Conservation (phyloP, 2,888 invertebrate genomes). For the Geophilus truncorum region DNA sequence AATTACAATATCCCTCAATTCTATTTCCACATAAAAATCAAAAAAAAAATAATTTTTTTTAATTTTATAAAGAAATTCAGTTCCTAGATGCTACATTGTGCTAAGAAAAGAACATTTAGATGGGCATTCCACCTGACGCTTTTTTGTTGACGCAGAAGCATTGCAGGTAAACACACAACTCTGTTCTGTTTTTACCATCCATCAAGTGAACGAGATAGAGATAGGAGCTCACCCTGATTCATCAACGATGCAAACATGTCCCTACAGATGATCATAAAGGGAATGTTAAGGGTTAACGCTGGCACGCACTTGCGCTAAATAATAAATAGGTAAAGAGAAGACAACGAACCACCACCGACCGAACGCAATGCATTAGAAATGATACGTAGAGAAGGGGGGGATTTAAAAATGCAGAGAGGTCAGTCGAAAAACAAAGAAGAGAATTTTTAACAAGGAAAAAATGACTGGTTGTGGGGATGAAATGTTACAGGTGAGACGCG, state of each 20-base stretch:
- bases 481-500: no score
- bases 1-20: no score
- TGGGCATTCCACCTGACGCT: neutral
- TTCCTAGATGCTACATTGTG: no score
- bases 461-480: no score
- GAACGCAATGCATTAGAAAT: neutral
- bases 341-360: neutral
- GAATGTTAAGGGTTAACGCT: conserved; percentile 15
- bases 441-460: neutral
- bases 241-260: conserved; percentile 25
- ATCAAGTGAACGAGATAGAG: conserved; percentile 23
- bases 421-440: neutral
- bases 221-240: conserved; percentile 17
- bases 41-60: neutral
- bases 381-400: no score
- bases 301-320: neutral
- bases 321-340: conserved; percentile 11
- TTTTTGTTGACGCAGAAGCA: neutral
- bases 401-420: neutral
- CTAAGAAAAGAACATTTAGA: neutral
- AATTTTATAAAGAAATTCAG: no score
- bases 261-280: conserved; percentile 27
- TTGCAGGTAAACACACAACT: neutral
- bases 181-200: neutral
- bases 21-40: no score